Base-by-base conservation (phyloP, 2,113 vertebrate genomes). In the Condylura cristata region DNA sequence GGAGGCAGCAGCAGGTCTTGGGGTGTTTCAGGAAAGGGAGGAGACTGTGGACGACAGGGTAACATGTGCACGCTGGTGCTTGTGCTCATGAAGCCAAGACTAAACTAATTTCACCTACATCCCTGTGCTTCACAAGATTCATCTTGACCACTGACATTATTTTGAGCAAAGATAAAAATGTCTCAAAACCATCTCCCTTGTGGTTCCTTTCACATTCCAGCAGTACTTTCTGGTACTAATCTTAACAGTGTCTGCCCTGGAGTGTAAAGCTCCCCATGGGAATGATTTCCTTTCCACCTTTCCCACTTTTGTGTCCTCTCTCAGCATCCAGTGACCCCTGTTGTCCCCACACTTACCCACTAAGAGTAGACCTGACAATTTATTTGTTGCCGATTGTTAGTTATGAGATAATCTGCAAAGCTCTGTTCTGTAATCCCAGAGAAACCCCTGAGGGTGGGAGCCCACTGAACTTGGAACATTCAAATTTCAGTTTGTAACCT, bases 101-200 rank as follows among this genome's bases (percentile, higher is more conserved):
- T 2, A 46, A n/a, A 16, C 46, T 22, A 1, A 0, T 39, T 13
- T 60, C 5, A 2, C 12, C 32, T 39, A 13, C 0, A 4, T 41
- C 24, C 34, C 18, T 65, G 26, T 6, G 70, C 53, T 41, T 63
- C n/a, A 34, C 16, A 60, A 20, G 37, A 66, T 30, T 78, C 28
- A 63, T 32, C 56, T 32, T 32, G 34, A 44, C 9, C 11, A 56
- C 51, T 70, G 51, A 68, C 30, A 28, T 78, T 76, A 48, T 76
- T 93, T 46, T 72, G 56, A 84, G 30, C 71, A 91, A 79, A 86
- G 48, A 32, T 82, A 86, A 60, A 80, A 60, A 2, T 46, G 11
- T 75, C 26, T 74, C 3, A 51, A 86, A 63, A 70, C 24, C 26
- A 84, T 39, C 8, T 28, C 4, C 28, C 71, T 88, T 86, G 46